Conservation (phyloP, 2,888 invertebrate species). For the Incurvaria masculella region DNA sequence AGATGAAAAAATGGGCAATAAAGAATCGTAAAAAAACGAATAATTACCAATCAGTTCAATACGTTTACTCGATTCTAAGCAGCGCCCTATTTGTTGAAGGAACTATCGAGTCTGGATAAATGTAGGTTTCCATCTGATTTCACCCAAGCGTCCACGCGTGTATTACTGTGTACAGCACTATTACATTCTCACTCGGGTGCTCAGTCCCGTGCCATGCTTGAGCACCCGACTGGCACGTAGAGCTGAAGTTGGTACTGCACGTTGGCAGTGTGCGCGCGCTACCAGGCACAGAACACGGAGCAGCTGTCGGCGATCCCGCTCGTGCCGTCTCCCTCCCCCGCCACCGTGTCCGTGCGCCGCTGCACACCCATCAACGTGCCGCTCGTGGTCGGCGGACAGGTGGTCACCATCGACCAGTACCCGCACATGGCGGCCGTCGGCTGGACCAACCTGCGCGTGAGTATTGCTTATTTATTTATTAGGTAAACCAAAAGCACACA, state of each 20-base stretch:
- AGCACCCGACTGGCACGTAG: no score
- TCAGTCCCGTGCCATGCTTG: constrained; percentile 11
- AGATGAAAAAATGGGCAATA: no score
- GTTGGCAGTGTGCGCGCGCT: constrained; percentile 60
- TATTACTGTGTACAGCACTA: neutral
- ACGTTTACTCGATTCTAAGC: no score
- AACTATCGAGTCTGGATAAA: no score
- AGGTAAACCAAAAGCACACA: no score
- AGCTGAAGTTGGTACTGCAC: no score
- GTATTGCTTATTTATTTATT: no score
- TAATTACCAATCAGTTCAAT: no score
- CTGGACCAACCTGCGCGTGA: constrained; percentile 31
- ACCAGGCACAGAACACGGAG: constrained; percentile 41
- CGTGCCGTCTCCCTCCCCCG: constrained; percentile 40
- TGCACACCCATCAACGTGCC: constrained; percentile 50
- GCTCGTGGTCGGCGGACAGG: constrained; percentile 56
- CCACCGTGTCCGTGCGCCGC: constrained; percentile 40
- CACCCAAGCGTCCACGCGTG: neutral
- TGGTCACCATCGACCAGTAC: constrained; percentile 53
- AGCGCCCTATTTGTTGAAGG: no score
- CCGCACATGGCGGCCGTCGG: constrained; percentile 58
- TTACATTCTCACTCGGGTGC: neutral
- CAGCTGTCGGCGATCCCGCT: constrained; percentile 53
- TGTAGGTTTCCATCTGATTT: no score
- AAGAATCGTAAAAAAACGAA: no score